Conservation (phyloP, 1,140 invertebrate species). For the Aphis gossypii region DNA sequence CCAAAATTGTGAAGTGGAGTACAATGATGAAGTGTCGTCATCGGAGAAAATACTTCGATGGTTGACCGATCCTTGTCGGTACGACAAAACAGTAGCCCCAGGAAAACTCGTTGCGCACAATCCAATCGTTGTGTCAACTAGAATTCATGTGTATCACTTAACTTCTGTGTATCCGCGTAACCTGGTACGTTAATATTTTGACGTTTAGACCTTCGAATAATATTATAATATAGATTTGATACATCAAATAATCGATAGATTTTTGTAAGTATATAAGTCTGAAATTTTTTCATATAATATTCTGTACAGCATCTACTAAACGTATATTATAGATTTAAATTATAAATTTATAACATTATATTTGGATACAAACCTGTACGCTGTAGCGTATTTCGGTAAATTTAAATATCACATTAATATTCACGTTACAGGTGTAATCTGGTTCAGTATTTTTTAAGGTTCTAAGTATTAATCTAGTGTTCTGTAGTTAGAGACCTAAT, state of each 20-base stretch:
- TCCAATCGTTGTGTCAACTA: constrained; percentile 46
- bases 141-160: constrained; percentile 59
- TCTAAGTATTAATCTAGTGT: too few relatives aligned
- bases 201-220: background rate
- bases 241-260: background rate
- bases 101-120: background rate
- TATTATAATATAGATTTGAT: background rate
- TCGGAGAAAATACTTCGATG: constrained; percentile 49
- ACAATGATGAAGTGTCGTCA: background rate
- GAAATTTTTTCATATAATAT: background rate
- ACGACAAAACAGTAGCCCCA: constrained; percentile 55
- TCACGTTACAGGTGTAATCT: too few relatives aligned
- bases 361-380: background rate
- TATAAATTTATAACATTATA: background rate
- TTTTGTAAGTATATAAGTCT: background rate
- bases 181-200: background rate
- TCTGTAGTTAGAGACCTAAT: too few relatives aligned
- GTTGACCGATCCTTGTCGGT: constrained; percentile 59
- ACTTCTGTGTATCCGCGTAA: constrained; percentile 43
- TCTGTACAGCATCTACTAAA: background rate
- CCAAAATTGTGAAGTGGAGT: background rate
- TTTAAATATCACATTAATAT: too few relatives aligned
- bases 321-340: background rate
- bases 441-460: too few relatives aligned
- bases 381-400: too few relatives aligned